Percentiles rank a stretch among this genome's conserved stretches.
Evolutionary conservation across 37 sponge, comb jelly and placozoan genomes (phyloP).

Genomic region (Diacarnus erythraeanus): DNA sequence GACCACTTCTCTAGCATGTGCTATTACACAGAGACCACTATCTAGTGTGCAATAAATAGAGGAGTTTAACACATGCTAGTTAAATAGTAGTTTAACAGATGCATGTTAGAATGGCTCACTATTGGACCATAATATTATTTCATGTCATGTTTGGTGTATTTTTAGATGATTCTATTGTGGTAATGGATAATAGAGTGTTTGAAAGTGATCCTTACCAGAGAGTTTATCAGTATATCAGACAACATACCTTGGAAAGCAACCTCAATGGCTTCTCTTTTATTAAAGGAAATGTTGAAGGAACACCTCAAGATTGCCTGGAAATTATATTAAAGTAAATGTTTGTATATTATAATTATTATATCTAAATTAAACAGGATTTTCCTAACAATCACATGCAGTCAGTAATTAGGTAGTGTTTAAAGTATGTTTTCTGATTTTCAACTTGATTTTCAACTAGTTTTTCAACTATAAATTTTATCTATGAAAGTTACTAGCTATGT

Average conservation of each 20-base stretch:
- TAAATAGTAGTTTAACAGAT: no score
- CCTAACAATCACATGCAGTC: no score
- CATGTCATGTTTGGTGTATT: no score
- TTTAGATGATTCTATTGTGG: conserved; percentile 9
- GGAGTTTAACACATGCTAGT: no score
- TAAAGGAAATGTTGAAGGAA: conserved; percentile 22
- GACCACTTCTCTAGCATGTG: no score
- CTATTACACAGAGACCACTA: neutral
- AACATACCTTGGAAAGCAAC: conserved; percentile 1
- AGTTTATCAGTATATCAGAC: conserved; percentile 67
- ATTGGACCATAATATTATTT: neutral
- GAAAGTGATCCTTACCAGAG: conserved; percentile 56
- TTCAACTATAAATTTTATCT: no score
- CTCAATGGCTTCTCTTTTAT: conserved; percentile 55
- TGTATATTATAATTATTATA: neutral
- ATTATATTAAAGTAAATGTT: conserved; percentile 31
- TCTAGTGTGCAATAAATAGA: no score
- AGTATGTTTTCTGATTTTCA: neutral
- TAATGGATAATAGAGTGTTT: conserved; percentile 62
- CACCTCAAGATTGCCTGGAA: conserved; percentile 32
- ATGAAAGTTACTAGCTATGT: neutral
- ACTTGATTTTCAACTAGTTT: neutral
- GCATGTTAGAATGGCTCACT: no score
- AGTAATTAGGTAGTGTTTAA: neutral
- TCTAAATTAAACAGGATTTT: no score